These are phyloP conservation scores for Diplazon laetatorius DNA, from an alignment of 2,888 invertebrate species.

Conservation along the genomic window DNA sequence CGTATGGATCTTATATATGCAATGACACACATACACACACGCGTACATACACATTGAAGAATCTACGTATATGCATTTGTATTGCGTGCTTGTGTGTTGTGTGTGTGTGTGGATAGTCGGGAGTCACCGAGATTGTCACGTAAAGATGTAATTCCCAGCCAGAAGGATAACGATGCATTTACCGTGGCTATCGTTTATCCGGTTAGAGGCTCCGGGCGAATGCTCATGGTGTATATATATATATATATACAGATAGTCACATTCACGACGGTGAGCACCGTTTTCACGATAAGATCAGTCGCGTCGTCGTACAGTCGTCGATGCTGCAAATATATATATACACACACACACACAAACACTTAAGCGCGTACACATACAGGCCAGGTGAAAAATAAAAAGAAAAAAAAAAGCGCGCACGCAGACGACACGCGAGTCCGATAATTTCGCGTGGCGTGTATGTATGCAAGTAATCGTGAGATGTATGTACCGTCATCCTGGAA, in stretches of 20 bases:
- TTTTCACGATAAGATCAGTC: slow-evolving; percentile 62
- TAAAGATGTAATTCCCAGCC: slow-evolving; percentile 59
- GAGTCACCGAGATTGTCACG: slow-evolving; percentile 61
- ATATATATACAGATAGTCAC: no score
- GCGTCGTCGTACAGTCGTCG: slow-evolving; percentile 58
- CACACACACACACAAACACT: not conserved
- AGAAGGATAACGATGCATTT: slow-evolving; percentile 52
- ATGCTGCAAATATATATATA: slow-evolving; percentile 18
- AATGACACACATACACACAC: not conserved
- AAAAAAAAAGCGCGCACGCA: slow-evolving; percentile 38
- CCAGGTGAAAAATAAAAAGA: not conserved
- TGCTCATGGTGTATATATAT: slow-evolving; percentile 6
- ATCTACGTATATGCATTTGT: slow-evolving; percentile 12
- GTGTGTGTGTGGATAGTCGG: slow-evolving; percentile 20
- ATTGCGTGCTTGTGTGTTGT: no score
- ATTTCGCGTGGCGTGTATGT: slow-evolving; percentile 40
- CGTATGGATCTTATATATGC: not conserved
- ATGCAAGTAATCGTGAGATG: slow-evolving; percentile 22
- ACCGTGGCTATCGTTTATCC: slow-evolving; percentile 57
- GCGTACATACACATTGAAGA: not conserved
- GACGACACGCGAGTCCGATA: slow-evolving; percentile 60
- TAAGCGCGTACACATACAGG: not conserved
- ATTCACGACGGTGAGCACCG: slow-evolving; percentile 46
- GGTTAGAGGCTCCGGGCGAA: slow-evolving; percentile 34
- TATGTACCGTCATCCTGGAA: slow-evolving; percentile 41